Percentiles rank a stretch among this genome's conserved stretches.
Conservation (phyloP, 1,140 invertebrate species). For the Heterodera schachtii region DNA sequence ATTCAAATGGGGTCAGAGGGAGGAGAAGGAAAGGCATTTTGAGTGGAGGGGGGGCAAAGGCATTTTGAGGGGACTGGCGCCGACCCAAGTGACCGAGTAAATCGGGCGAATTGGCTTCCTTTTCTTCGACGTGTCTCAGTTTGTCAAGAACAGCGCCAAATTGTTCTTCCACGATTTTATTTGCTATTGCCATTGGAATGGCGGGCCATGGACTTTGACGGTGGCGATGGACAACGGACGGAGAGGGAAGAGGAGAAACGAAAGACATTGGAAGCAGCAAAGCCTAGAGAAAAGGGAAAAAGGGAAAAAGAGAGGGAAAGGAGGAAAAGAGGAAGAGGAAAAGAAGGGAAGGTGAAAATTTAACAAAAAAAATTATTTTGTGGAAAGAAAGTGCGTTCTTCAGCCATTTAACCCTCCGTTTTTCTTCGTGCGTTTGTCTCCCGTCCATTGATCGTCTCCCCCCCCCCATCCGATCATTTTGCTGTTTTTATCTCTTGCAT, state of each 20-base stretch:
- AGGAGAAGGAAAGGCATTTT: no score
- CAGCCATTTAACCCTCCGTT: no score
- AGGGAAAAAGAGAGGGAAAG: neutral
- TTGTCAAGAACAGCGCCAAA: neutral
- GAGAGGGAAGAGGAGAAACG: neutral
- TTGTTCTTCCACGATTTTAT: conserved; percentile 27
- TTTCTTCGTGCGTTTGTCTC: no score
- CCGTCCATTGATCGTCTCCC: no score
- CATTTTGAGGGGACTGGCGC: no score
- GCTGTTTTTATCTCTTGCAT: no score
- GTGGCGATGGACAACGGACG: conserved; percentile 30
- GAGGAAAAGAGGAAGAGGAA: neutral
- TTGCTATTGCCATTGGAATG: conserved; percentile 33
- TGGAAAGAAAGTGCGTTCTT: no score
- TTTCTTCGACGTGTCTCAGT: conserved; percentile 20
- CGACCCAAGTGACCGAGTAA: conserved; percentile 9
- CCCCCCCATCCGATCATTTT: no score
- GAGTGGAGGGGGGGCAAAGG: neutral
- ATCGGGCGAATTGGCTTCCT: conserved; percentile 17
- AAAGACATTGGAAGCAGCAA: neutral
- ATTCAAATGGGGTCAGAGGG: no score
- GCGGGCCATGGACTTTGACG: conserved; percentile 46
- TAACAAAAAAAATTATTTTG: no score
- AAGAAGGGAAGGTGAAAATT: no score
- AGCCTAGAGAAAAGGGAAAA: neutral